phyloP scores from a whole-genome alignment of 2,797 vertebrate genomes.

The Melanotaenia nigrans region DNA sequence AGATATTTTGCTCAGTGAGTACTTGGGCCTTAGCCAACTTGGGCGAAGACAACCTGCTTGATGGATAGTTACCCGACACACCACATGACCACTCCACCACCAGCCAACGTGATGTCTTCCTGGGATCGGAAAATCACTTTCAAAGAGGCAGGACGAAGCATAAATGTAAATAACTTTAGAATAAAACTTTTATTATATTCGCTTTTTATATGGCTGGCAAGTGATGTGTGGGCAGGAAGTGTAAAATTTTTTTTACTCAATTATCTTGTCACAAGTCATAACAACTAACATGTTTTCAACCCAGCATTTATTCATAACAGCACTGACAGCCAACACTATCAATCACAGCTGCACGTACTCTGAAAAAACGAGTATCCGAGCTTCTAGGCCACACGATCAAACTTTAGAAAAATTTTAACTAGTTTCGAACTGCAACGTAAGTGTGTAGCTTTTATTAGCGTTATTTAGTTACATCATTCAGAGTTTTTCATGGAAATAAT shows the following conservation, averaged over 20 bases:
- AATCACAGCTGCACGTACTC: not conserved
- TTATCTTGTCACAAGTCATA: not conserved
- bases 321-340: not conserved
- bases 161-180: not conserved
- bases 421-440: not conserved
- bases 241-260: not conserved
- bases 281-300: not conserved
- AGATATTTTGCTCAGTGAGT: constrained; percentile 8
- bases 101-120: constrained; percentile 32
- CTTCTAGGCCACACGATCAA: not conserved
- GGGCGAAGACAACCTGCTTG: constrained; percentile 34
- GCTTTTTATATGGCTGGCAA: not conserved
- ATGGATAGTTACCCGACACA: constrained; percentile 24
- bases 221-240: not conserved
- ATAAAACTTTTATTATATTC: not conserved
- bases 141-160: constrained; percentile 6
- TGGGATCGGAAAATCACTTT: constrained; percentile 14
- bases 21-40: constrained; percentile 21
- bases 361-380: not conserved
- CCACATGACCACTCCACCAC: constrained; percentile 60
- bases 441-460: accelerated
- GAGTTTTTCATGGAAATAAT: constrained; percentile 11
- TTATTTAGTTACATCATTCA: not conserved
- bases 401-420: not conserved
- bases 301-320: not conserved